Base-by-base conservation (phyloP, 2,888 invertebrate species). In the Micoletzkya japonica region DNA sequence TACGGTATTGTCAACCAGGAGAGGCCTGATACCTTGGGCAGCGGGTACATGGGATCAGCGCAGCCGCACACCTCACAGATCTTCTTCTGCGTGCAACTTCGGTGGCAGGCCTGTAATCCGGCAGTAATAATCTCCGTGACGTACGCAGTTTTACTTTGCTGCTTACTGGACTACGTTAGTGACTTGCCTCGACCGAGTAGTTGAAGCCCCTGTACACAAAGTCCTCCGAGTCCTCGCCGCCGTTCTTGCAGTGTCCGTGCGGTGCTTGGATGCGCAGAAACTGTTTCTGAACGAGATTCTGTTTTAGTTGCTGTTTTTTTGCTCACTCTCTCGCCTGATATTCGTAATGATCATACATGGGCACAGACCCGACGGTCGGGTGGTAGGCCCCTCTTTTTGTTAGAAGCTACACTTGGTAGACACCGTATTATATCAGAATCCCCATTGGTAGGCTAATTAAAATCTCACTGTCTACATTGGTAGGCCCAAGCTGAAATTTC, bases 31-130 rank as follows among this genome's bases (percentile, higher is more conserved):
- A 68, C 68, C 28, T 60, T 70, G 0, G 81, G 79, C 0, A 80
- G 71, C 0, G 84, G 84, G 63, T 83, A 84, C 80, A 82, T 84
- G 20, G 84, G 84, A 70, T 84, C 84, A 0, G 82, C 82, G 72
- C 84, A 84, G 4, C 80, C 80, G 54, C 84, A 84, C 6, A 63
- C 52, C 2, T 76, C 72, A 17, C 83, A 72, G 24, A 83, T 79
- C 68, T 82, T 77, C 61, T 81, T 75, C 60, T 84, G 84, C 10
- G 85, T 82, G 70, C 84, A 84, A 63, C 81, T 80, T 28, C 83
- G 75, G 67, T 83, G 83, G 61, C 83, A 83, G 0, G 82, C 83
- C 73, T 77, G 49, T 28, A 28, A 54, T 60, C 4, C 17, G 37
- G 26, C n/a, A n/a, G n/a, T 30, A 34, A 60, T 1, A 1, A 54